Conservation (phyloP, 2,888 invertebrate genomes). For the Charanyca ferruginea region DNA sequence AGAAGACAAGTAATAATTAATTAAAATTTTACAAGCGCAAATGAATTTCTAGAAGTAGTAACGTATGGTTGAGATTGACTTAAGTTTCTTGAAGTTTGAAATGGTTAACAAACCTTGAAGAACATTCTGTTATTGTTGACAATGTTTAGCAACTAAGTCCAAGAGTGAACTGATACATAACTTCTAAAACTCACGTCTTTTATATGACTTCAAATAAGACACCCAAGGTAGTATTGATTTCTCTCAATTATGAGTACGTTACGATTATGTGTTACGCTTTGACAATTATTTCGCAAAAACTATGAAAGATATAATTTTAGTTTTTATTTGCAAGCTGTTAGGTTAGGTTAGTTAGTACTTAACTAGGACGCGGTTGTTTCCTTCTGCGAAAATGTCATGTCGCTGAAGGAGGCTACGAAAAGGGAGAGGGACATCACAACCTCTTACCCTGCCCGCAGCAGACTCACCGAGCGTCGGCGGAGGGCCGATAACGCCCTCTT, state of each 20-base stretch:
- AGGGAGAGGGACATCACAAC: no score
- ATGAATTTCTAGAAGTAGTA: neutral
- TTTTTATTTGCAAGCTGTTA: constrained; percentile 18
- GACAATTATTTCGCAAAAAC: constrained; percentile 25
- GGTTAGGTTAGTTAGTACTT: neutral
- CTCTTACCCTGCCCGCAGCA: no score
- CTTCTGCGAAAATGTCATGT: no score
- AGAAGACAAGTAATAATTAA: neutral
- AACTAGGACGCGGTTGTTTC: no score
- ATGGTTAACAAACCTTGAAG: constrained; percentile 36
- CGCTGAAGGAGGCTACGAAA: no score
- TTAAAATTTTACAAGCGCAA: neutral
- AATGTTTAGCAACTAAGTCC: constrained; percentile 11
- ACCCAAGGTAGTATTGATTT: constrained; percentile 61
- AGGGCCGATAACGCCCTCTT: no score
- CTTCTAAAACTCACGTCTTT: constrained; percentile 39
- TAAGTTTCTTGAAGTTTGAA: no score
- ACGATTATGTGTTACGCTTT: constrained; percentile 35
- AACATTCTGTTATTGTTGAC: constrained; percentile 31
- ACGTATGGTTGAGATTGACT: no score
- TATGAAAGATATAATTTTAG: constrained; percentile 18
- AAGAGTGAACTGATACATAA: constrained; percentile 43
- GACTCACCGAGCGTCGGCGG: no score
- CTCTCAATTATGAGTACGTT: constrained; percentile 39
- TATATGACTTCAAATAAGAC: constrained; percentile 50